phyloP scores from a whole-genome alignment of 2,113 vertebrate species.

The Cyprinodon tularosa region DNA sequence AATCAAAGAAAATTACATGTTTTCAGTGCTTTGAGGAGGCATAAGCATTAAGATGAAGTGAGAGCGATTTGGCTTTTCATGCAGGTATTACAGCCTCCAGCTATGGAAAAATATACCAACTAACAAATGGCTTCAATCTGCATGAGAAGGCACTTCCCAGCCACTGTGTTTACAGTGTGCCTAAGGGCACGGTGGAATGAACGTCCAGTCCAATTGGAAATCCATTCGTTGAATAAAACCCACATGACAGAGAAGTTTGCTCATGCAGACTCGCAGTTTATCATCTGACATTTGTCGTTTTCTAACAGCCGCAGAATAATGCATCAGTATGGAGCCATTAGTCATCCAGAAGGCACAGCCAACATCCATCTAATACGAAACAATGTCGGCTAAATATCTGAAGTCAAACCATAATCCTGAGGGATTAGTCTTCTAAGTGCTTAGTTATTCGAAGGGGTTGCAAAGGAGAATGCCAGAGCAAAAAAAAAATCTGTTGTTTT shows the following conservation, averaged over 20 bases:
- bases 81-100: slow-evolving; percentile 46
- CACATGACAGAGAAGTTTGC: slow-evolving; percentile 13
- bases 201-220: slow-evolving; percentile 47
- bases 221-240: slow-evolving; percentile 29
- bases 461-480: neutral
- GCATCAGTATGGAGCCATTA: slow-evolving; percentile 3
- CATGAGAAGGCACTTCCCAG: slow-evolving; percentile 45
- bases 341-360: neutral
- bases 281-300: slow-evolving; percentile 17
- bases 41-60: slow-evolving; percentile 44
- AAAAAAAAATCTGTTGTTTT: neutral
- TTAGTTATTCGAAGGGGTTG: neutral
- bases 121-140: slow-evolving; percentile 59
- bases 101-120: slow-evolving; percentile 46
- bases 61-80: slow-evolving; percentile 36
- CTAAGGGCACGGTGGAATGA: slow-evolving; percentile 37
- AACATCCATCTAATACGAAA: neutral
- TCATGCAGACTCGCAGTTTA: slow-evolving; percentile 13
- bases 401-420: neutral
- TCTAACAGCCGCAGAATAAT: neutral
- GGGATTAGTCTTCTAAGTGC: neutral
- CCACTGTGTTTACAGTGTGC: slow-evolving; percentile 46
- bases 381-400: neutral
- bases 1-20: slow-evolving; percentile 53
- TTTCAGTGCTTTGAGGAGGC: slow-evolving; percentile 42